These are phyloP conservation scores for Megalops cyprinoides DNA, from an alignment of 2,797 vertebrate species.

Conservation along the genomic window DNA sequence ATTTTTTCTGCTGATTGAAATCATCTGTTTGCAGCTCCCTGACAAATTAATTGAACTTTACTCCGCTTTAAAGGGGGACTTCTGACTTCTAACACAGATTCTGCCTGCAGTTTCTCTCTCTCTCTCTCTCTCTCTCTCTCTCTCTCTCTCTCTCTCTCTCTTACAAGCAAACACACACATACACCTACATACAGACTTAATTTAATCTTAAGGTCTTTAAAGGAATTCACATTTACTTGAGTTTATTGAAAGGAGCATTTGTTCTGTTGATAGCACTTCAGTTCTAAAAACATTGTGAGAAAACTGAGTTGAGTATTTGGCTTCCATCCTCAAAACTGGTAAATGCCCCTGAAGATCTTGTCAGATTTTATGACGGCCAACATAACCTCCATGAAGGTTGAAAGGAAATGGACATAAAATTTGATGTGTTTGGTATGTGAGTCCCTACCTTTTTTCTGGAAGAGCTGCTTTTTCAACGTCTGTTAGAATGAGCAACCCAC, in stretches of 20 bases:
- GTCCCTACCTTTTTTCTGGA: neutral
- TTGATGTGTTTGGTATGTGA: slow-evolving; percentile 16
- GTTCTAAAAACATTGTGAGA: slow-evolving; percentile 45
- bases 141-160: slow-evolving; percentile 42
- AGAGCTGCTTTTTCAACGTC: neutral
- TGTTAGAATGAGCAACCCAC: neutral
- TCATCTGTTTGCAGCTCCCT: slow-evolving; percentile 73
- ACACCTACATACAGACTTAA: slow-evolving; percentile 60
- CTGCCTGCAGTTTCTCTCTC: slow-evolving; percentile 49
- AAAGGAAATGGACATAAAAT: slow-evolving; percentile 36
- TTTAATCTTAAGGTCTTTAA: slow-evolving; percentile 59
- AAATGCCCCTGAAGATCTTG: slow-evolving; percentile 39
- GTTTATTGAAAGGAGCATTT: slow-evolving; percentile 59
- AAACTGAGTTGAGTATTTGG: slow-evolving; percentile 46
- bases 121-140: slow-evolving; percentile 37
- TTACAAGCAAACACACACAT: no score
- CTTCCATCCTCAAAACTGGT: slow-evolving; percentile 49
- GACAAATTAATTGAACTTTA: slow-evolving; percentile 70
- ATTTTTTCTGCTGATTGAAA: slow-evolving; percentile 65
- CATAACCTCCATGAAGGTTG: slow-evolving; percentile 18
- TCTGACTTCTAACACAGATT: slow-evolving; percentile 59
- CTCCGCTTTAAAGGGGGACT: slow-evolving; percentile 62
- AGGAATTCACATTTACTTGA: slow-evolving; percentile 57
- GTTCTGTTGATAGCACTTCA: slow-evolving; percentile 43
- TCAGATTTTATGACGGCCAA: slow-evolving; percentile 47